These are phyloP conservation scores for Coelinius sp. DNA, from an alignment of 2,888 invertebrate species.

Conservation along the genomic window DNA sequence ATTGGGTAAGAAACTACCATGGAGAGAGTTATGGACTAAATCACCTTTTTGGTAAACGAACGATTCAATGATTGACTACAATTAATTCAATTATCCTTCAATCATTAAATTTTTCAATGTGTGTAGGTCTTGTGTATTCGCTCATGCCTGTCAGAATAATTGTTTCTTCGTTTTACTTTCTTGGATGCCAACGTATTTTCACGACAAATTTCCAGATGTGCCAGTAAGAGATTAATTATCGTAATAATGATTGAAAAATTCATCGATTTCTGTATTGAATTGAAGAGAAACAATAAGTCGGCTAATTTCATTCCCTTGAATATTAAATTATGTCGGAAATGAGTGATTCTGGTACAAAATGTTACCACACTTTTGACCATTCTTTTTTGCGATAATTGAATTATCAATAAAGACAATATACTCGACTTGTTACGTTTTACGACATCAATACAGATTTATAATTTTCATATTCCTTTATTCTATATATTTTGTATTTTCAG, in stretches of 20 bases:
- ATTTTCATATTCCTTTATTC: not conserved
- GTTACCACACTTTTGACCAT: too few species aligned
- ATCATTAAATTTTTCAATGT: not conserved
- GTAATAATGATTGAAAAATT: not conserved
- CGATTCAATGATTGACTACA: not conserved
- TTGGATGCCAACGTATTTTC: conserved; percentile 83
- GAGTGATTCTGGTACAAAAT: too few species aligned
- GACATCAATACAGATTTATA: too few species aligned
- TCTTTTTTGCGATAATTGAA: too few species aligned
- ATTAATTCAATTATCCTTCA: not conserved
- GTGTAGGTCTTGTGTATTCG: conserved; percentile 78
- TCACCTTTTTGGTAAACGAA: conserved; percentile 75
- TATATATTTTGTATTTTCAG: conserved; percentile 50
- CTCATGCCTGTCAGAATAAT: conserved; percentile 81
- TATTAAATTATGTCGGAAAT: too few species aligned
- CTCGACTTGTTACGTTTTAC: too few species aligned
- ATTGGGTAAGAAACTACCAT: conserved; percentile 72
- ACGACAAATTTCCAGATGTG: conserved; percentile 79
- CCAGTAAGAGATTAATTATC: conserved; percentile 66
- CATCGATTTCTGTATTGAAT: too few species aligned
- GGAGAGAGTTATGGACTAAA: conserved; percentile 75
- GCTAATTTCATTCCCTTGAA: too few species aligned
- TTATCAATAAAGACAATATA: too few species aligned
- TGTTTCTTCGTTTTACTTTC: conserved; percentile 81
- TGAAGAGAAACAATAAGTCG: too few species aligned